These are phyloP conservation scores for Zaprionus davidi DNA, from an alignment of 1,140 invertebrate species.

Conservation along the genomic window DNA sequence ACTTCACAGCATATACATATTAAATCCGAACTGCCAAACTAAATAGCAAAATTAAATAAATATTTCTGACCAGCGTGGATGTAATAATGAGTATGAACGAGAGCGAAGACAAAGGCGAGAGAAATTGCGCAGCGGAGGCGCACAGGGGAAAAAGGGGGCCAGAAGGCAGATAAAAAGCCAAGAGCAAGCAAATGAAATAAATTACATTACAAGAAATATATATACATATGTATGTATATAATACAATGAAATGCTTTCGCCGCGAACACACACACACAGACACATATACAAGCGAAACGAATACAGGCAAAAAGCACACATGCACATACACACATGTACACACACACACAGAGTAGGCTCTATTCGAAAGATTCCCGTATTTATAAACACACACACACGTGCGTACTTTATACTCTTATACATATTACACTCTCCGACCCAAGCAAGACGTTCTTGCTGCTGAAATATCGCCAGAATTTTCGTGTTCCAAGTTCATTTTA, in stretches of 20 bases:
- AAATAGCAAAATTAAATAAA: constrained; percentile 69
- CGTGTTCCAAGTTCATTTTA: constrained; percentile 2
- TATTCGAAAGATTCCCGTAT: too few relatives aligned
- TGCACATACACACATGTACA: background rate
- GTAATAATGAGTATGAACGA: constrained; percentile 5
- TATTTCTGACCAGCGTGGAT: constrained; percentile 16
- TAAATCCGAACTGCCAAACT: constrained; percentile 37
- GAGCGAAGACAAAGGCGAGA: constrained; percentile 10
- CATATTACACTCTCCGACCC: constrained; percentile 1
- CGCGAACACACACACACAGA: constrained; percentile 3
- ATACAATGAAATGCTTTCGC: constrained; percentile 65
- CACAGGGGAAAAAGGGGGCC: background rate
- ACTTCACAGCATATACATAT: constrained; percentile 17
- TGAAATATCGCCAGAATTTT: constrained; percentile 1
- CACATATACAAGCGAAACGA: background rate
- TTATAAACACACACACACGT: too few relatives aligned
- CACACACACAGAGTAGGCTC: background rate
- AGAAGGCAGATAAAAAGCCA: constrained; percentile 29
- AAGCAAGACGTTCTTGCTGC: too few relatives aligned
- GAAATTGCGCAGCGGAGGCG: background rate
- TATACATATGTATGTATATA: constrained; percentile 24
- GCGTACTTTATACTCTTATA: background rate
- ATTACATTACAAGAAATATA: constrained; percentile 72
- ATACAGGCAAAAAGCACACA: constrained; percentile 13
- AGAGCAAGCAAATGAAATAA: constrained; percentile 67